Base-by-base conservation (phyloP, 1,140 invertebrate genomes). In the Brachionus sp. region DNA sequence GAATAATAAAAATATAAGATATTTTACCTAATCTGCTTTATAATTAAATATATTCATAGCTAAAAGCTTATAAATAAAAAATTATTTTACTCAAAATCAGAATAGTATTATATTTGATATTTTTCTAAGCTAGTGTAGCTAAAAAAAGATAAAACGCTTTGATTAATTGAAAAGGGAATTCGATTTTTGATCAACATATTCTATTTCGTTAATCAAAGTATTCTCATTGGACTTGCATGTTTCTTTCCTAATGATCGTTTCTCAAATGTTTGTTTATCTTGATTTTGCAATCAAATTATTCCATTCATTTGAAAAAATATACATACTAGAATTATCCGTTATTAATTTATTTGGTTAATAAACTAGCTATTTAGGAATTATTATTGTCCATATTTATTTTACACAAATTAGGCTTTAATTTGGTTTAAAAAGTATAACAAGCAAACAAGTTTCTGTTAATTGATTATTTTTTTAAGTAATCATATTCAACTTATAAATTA, bases 101-200 rank as follows among this genome's bases (percentile, higher is more conserved):
- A 57, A 57, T 57, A 57, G 16, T 57, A 57, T 57, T 57, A 57
- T 57, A 23, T 57, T 29, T 29, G n/a, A 2, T 29, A 29, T 29
- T 29, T 29, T 29, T 29, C 29, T 23, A 57, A 57, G 50, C 50
- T 19, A 57, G 50, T 57, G 50, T 25, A 57, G 50, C 19, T 57
- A 5, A 3, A 57, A 57, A 57, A 57, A 57, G 50, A 57, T 57
- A 57, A 57, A 57, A 57, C 50, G 50, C 16, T 57, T 57, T 57
- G 50, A 57, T 57, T 57, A 57, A 57, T 57, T 57, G 50, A 19
- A 57, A 57, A 57, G 50, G 50, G 50, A 57, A 57, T 57, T 57
- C 50, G 50, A 57, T 57, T 57, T 57, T 57, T 57, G 50, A 57
- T 57, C n/a, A 57, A 57, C 50, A 57, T 57, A 57, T 19, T 57